Base-by-base conservation (phyloP, 2,797 vertebrate genomes). In the Podarcis lilfordi region DNA sequence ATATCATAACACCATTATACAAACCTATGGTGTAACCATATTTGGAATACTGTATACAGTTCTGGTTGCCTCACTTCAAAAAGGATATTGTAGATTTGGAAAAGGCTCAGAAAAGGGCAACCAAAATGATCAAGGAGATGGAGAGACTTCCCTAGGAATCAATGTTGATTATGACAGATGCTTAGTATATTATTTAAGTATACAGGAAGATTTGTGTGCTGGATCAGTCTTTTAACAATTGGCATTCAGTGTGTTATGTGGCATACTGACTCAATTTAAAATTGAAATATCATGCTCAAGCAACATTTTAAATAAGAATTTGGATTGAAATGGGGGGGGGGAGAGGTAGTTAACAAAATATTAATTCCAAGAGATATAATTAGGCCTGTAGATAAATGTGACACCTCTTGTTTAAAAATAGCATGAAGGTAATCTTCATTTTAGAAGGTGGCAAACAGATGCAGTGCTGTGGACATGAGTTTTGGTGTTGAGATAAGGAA, bases 341-440 rank as follows among this genome's bases (percentile, higher is more conserved):
- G 29, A 13, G n/a, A 3, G n/a, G 2, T 66, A 45, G 50, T 87
- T 76, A 37, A 50, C 4, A 82, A 40, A 68, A 66, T 76, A 68
- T 32, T 74, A 86, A 71, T 68, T n/a, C 40, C n/a, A 82, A 40
- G n/a, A 80, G 61, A n/a, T 82, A 76, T 50, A 76, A 50, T 68
- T 76, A 29, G 40, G 59, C 25, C 40, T 64, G 35, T 66, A 66
- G n/a, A n/a, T 40, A 59, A 82, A 88, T 68, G 40, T 35, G 77
- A 76, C 59, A 76, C 59, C 25, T 82, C 86, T 40, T 50, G 29
- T 76, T n/a, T 68, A 82, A 82, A 88, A 82, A 88, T 76, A 88
- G 40, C 64, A 6, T 40, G 27, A 32, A 82, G 29, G 75, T 82
- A 23, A 76, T 88, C 23, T 68, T 68, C 37, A 4, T 85, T 76